These are phyloP conservation scores for Euphydryas editha DNA, from an alignment of 2,888 invertebrate species.

Conservation along the genomic window DNA sequence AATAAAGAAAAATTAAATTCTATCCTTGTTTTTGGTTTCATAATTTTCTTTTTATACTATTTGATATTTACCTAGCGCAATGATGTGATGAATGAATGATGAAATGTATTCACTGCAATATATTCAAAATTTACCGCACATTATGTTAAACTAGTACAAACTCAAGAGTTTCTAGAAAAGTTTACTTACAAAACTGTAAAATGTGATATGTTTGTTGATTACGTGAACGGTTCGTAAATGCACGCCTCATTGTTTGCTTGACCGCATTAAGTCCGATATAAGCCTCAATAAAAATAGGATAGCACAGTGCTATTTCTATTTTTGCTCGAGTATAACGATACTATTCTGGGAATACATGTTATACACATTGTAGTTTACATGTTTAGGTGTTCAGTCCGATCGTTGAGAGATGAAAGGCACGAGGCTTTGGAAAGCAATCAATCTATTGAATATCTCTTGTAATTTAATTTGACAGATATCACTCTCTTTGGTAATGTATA, in stretches of 20 bases:
- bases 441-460: constrained; percentile 11
- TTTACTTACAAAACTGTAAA: background rate
- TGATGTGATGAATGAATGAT: background rate
- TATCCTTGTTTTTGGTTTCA: background rate
- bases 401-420: constrained; percentile 36
- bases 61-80: too few species aligned
- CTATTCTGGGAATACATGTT: constrained; percentile 33
- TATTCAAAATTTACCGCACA: background rate
- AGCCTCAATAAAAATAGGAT: constrained; percentile 37
- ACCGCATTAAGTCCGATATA: constrained; percentile 28
- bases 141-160: background rate
- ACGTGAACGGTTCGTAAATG: background rate
- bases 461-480: constrained; percentile 23
- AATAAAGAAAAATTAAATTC: background rate
- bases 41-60: too few species aligned
- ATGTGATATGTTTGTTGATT: background rate
- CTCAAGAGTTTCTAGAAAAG: background rate
- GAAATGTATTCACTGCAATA: background rate
- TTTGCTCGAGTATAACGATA: constrained; percentile 23
- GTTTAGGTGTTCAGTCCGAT: constrained; percentile 28
- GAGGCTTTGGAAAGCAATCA: constrained; percentile 22
- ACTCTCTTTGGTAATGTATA: background rate
- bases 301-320: constrained; percentile 37
- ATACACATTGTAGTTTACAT: constrained; percentile 20
- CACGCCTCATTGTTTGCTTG: constrained; percentile 9